These are phyloP conservation scores for Acipenser transmontanus DNA, from an alignment of 2,797 vertebrate genomes.

Conservation along the genomic window DNA sequence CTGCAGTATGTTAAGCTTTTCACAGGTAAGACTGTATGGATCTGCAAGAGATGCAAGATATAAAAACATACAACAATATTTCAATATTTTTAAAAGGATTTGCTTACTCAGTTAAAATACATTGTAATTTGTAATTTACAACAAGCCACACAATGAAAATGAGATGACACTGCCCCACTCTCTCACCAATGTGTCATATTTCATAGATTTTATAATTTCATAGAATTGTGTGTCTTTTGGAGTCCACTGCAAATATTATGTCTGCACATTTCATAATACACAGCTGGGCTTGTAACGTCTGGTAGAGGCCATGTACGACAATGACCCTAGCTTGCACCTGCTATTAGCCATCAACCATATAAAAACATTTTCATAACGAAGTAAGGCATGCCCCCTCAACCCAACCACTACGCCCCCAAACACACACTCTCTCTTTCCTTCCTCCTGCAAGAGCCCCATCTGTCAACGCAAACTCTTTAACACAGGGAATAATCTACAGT, in stretches of 20 bases:
- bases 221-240: no score
- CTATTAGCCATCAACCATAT: slow-evolving; percentile 55
- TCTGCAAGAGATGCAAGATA: slow-evolving; percentile 57
- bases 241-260: no score
- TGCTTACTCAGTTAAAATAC: no score
- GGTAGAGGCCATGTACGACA: slow-evolving; percentile 32
- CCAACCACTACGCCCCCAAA: slow-evolving; percentile 25
- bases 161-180: no score
- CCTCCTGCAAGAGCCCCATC: slow-evolving; percentile 29
- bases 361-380: slow-evolving; percentile 68
- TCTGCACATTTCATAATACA: slow-evolving; percentile 13
- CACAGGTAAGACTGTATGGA: slow-evolving; percentile 56
- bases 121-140: no score
- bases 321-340: slow-evolving; percentile 52
- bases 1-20: slow-evolving; percentile 37
- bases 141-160: no score
- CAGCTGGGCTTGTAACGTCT: slow-evolving; percentile 31
- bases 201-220: no score
- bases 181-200: no score
- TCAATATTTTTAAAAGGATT: no score
- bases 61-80: slow-evolving; percentile 43
- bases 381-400: slow-evolving; percentile 34
- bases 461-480: slow-evolving; percentile 56
- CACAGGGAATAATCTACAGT: slow-evolving; percentile 42
- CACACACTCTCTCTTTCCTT: slow-evolving; percentile 20